Evolutionary conservation across 2,113 vertebrate genomes (phyloP), one percentile per base, ranked within the genome.

Genomic region (Numida meleagris): DNA sequence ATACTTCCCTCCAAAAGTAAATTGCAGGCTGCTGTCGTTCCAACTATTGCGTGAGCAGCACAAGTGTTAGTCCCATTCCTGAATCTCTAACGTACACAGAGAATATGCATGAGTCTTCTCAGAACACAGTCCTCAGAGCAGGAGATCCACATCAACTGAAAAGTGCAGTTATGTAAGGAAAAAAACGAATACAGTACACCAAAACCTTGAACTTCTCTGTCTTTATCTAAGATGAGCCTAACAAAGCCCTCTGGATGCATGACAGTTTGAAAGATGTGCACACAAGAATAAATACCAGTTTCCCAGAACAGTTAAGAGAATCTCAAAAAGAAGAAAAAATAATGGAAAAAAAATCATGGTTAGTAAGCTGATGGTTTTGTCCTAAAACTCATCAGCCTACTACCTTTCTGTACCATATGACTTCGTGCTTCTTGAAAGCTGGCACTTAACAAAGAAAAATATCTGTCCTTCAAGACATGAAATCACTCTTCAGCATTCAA

Each of bases 21-120:
- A 33, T 0, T 58, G 59, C 5, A 2, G 29, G 40, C 43, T n/a
- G 34, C 33, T 51, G 29, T n/a, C 38, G 72, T 12, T 34, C 13
- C 36, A 73, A 65, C 31, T 45, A 38, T 2, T 57, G 48, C 8
- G 71, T 0, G 1, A 72, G 15, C 58, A 18, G 45, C 3, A 0
- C 21, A 31, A 78, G 42, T 12, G 53, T n/a, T 2, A 70, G 12
- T 13, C 27, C 14, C 21, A 2, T 34, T 73, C 29, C 71, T 71
- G 62, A 48, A 88, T 38, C 38, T 81, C 27, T 80, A 50, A 16
- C 3, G 9, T 40, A 34, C 29, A 50, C 19, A 45, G 36, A 50
- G 84, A 86, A 81, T 4, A 84, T 2, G 7, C 25, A 20, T 9
- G 45, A 50, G 9, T 33, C 33, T 70, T 76, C 68, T 40, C 58